Evolutionary conservation across 2,113 vertebrate species (phyloP).

Genomic region (Megatriorchis doriae): DNA sequence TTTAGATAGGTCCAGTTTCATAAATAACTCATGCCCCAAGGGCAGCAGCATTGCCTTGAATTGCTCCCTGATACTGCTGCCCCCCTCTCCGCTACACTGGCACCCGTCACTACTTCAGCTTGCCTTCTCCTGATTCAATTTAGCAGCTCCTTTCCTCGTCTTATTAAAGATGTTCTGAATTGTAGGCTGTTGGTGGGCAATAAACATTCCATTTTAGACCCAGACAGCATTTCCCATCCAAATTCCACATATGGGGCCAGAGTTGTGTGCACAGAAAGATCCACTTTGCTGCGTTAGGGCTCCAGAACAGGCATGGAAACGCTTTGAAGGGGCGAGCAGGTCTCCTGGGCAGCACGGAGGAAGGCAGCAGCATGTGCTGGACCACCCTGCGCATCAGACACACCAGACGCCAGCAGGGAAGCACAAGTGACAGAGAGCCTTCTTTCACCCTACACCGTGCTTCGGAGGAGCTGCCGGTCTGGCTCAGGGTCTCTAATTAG

Average conservation of each 20-base stretch:
- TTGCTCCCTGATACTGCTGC: not conserved
- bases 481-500: not conserved
- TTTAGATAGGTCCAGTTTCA: not conserved
- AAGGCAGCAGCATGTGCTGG: not conserved
- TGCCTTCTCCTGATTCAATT: not conserved
- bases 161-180: not conserved
- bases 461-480: not conserved
- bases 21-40: not conserved
- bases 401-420: not conserved
- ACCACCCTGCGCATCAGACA: not conserved
- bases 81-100: accelerated
- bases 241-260: not conserved
- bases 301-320: not conserved
- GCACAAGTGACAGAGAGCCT: not conserved
- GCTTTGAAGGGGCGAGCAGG: accelerated
- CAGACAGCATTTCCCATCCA: not conserved
- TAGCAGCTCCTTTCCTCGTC: not conserved
- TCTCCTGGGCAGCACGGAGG: not conserved
- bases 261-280: not conserved
- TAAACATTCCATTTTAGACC: not conserved
- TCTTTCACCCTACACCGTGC: not conserved
- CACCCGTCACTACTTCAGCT: not conserved
- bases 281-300: not conserved
- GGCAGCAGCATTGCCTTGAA: not conserved
- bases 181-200: not conserved